Evolutionary conservation across 2,888 invertebrate species (phyloP).

Genomic region (Catocala sponsa): DNA sequence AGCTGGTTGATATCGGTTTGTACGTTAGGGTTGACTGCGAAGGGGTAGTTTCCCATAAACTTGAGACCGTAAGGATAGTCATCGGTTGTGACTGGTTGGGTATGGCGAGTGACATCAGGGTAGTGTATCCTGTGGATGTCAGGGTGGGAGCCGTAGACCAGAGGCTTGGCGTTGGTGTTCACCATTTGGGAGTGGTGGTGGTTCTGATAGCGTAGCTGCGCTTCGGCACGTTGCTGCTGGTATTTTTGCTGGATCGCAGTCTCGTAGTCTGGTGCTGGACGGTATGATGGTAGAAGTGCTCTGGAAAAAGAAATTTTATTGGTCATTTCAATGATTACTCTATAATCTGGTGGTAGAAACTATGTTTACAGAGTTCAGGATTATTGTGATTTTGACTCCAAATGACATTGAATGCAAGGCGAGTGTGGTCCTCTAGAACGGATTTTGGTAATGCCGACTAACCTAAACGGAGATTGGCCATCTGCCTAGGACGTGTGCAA

Average conservation of each 20-base stretch:
- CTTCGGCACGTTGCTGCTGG: constrained; percentile 82
- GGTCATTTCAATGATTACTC: too few species aligned
- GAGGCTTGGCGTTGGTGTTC: constrained; percentile 64
- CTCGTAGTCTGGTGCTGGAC: constrained; percentile 98
- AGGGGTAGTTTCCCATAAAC: constrained; percentile 75
- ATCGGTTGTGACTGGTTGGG: constrained; percentile 65
- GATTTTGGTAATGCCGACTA: too few species aligned
- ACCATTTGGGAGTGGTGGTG: constrained; percentile 69
- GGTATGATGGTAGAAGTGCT: constrained; percentile 93
- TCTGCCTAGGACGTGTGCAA: too few species aligned
- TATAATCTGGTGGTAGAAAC: too few species aligned
- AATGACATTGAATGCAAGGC: too few species aligned
- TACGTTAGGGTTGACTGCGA: constrained; percentile 77
- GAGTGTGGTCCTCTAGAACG: too few species aligned
- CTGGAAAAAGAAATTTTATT: constrained; percentile 71
- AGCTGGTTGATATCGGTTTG: constrained; percentile 82
- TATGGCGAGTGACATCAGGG: constrained; percentile 90
- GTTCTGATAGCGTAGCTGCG: constrained; percentile 76
- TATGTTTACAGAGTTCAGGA: too few species aligned
- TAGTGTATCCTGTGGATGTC: constrained; percentile 89
- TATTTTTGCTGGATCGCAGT: constrained; percentile 96
- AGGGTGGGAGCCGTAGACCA: constrained; percentile 91
- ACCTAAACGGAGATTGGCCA: too few species aligned
- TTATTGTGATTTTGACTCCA: too few species aligned
- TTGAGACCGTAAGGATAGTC: constrained; percentile 76